These are phyloP conservation scores for Acrocephalus arundinaceus DNA, from an alignment of 2,113 vertebrate genomes.

Conservation along the genomic window DNA sequence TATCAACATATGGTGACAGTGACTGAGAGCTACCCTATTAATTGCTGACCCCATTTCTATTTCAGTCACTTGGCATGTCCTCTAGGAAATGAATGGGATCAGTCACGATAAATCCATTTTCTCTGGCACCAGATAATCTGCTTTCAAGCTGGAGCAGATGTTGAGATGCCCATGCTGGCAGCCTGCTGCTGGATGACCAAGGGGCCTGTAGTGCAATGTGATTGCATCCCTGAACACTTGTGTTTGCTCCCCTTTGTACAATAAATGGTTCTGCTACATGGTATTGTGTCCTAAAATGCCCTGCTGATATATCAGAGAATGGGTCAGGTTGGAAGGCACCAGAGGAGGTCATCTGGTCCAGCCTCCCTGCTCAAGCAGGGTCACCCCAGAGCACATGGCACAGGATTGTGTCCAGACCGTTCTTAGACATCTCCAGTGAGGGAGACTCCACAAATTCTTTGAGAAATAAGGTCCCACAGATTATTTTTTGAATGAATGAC, in stretches of 20 bases:
- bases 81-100: slow-evolving; percentile 42
- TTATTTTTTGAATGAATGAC: neutral
- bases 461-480: neutral
- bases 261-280: neutral
- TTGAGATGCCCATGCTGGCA: neutral
- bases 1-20: slow-evolving; percentile 11
- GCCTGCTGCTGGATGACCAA: neutral
- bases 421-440: neutral
- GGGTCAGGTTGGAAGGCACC: neutral
- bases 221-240: neutral
- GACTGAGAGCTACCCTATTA: slow-evolving; percentile 7
- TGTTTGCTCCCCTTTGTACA: neutral
- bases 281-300: neutral
- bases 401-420: neutral
- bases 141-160: slow-evolving; percentile 9
- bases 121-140: slow-evolving; percentile 31
- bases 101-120: slow-evolving; percentile 20
- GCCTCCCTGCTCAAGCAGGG: too few relatives aligned
- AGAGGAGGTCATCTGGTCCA: neutral
- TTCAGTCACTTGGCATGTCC: slow-evolving; percentile 2
- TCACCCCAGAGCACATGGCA: neutral
- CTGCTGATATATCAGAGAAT: neutral
- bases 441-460: neutral
- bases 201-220: neutral
- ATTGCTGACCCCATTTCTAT: slow-evolving; percentile 59